phyloP scores from a whole-genome alignment of 2,113 vertebrate genomes.

The Cromileptes altivelis region DNA sequence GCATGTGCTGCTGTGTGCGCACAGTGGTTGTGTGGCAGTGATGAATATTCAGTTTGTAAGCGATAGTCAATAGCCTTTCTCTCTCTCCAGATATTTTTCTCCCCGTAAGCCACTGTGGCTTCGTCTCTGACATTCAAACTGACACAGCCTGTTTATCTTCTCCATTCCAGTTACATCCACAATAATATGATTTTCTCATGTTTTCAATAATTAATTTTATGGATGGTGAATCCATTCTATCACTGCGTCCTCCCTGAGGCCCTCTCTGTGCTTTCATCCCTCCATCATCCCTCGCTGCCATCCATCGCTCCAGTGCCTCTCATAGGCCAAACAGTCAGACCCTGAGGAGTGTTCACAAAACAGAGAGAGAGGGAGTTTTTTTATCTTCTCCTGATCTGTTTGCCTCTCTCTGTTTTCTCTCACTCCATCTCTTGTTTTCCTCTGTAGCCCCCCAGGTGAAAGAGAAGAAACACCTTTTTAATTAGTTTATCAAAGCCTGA shows the following conservation, averaged over 20 bases:
- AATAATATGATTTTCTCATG: conserved; percentile 72
- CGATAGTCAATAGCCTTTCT: conserved; percentile 51
- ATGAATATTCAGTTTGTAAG: conserved; percentile 67
- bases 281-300: conserved; percentile 69
- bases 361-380: conserved; percentile 39
- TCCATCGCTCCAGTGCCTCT: conserved; percentile 49
- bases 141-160: conserved; percentile 69
- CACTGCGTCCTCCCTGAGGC: conserved; percentile 62
- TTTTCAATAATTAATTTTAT: conserved; percentile 82
- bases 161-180: conserved; percentile 70
- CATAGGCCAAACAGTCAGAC: conserved; percentile 59
- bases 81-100: conserved; percentile 52
- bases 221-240: conserved; percentile 67
- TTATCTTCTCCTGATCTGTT: conserved; percentile 62
- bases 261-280: conserved; percentile 58
- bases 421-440: conserved; percentile 23
- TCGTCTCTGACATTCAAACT: conserved; percentile 62
- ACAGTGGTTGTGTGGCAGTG: conserved; percentile 36
- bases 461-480: conserved; percentile 73
- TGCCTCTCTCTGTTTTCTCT: conserved; percentile 38
- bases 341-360: conserved; percentile 52
- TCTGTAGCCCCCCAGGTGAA: conserved; percentile 49
- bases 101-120: conserved; percentile 41
- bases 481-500: conserved; percentile 74
- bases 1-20: conserved; percentile 11